Base-by-base conservation (phyloP, 1,140 invertebrate genomes). In the Acromyrmex echinatior region DNA sequence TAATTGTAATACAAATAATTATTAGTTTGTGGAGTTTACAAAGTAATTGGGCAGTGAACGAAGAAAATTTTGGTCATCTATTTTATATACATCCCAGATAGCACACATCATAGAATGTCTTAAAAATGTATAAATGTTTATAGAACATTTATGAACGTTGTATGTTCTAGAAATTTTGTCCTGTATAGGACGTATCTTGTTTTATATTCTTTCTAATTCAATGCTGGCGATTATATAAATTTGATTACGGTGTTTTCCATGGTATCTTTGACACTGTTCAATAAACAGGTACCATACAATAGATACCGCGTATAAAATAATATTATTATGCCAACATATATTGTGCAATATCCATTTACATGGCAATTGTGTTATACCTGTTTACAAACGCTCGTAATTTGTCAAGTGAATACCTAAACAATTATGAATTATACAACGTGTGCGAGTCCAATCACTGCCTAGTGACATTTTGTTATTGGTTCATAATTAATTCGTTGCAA, bases 371-470 rank as follows among this genome's bases (percentile, higher is more conserved):
- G 56, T 76, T 84, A 62, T 28, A 51, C 31, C 56, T 84, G 80
- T 84, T 84, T 84, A 74, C 80, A 84, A 49, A 84, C 56, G 56
- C 70, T 84, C 56, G 51, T 73, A 84, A 84, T 84, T 84, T 84
- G 56, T 63, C 70, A 56, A 84, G 73, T 84, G 80, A 84, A 84
- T 84, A 84, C 80, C 80, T 28, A 73, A 82, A 84, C 80, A 74
- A 84, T 84, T 84, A 76, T 84, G 56, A 84, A 84, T 84, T 84
- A 84, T 76, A 39, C 80, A 84, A 63, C 80, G n/a, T 49, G 68
- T 10, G 28, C 70, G 18, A 63, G 80, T 84, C 68, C 80, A 84
- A 84, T 84, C 80, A 84, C 70, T 71, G 70, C 56, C 70, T 82
- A 82, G 80, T 84, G 56, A 84, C 80, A 74, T 84, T 84, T 84